These are phyloP conservation scores for Dendroctonus ponderosae DNA, from an alignment of 1,140 invertebrate species.

Conservation along the genomic window DNA sequence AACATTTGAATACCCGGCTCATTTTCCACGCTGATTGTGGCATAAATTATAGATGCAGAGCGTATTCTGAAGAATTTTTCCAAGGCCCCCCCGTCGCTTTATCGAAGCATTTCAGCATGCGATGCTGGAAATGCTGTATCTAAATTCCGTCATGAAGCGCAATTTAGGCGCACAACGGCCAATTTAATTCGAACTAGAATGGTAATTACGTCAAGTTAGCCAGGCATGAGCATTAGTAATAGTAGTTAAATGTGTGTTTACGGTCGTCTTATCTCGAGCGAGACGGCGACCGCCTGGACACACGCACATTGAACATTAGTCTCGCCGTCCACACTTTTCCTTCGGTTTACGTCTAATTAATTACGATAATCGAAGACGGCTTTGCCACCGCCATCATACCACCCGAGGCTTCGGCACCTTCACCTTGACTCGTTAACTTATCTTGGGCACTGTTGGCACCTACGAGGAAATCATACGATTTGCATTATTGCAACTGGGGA, in stretches of 20 bases:
- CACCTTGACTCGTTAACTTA: slow-evolving; percentile 11
- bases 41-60: slow-evolving; percentile 7
- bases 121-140: not conserved
- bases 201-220: slow-evolving; percentile 31
- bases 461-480: not conserved
- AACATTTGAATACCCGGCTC: slow-evolving; percentile 25
- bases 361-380: slow-evolving; percentile 18
- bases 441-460: slow-evolving; percentile 4
- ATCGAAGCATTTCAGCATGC: not conserved
- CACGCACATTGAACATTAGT: slow-evolving; percentile 31
- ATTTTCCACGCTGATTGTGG: slow-evolving; percentile 20
- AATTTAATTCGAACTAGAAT: slow-evolving; percentile 17
- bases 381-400: slow-evolving; percentile 10
- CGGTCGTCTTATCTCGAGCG: slow-evolving; percentile 25
- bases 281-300: slow-evolving; percentile 29
- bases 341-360: slow-evolving; percentile 27
- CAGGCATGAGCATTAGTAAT: slow-evolving; percentile 26
- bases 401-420: slow-evolving; percentile 15
- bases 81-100: too few species aligned
- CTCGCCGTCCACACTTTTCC: slow-evolving; percentile 15
- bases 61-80: too few species aligned
- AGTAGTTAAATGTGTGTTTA: slow-evolving; percentile 33
- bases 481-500: too few species aligned
- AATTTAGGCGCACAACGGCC: slow-evolving; percentile 6
- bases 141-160: not conserved